phyloP scores from a whole-genome alignment of 1,140 invertebrate species.

The Drosophila kepulauana region DNA sequence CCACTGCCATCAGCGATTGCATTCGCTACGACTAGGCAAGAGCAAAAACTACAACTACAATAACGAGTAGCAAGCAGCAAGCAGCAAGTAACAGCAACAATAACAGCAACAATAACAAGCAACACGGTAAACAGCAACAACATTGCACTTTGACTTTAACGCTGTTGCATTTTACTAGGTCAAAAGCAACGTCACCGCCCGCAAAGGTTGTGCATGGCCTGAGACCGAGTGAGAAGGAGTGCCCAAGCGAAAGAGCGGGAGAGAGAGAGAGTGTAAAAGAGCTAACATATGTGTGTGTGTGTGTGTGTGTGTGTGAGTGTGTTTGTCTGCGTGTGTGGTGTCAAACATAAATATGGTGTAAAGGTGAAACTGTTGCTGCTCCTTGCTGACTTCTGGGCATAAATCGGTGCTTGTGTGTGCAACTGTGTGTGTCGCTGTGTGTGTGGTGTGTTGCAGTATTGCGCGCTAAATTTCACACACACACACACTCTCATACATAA shows the following conservation, averaged over 20 bases:
- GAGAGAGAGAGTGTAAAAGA: not conserved
- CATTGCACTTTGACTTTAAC: conserved; percentile 79
- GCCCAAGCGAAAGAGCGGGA: not conserved
- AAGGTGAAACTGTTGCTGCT: conserved; percentile 77
- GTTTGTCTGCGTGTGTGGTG: conserved; percentile 43
- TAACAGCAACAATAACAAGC: conserved; percentile 8
- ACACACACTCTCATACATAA: conserved; percentile 13
- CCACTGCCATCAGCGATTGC: conserved; percentile 56
- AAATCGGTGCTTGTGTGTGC: conserved; percentile 58
- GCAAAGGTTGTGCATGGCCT: conserved; percentile 30
- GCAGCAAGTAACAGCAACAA: conserved; percentile 9
- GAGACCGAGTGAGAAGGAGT: not conserved
- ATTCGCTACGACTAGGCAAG: conserved; percentile 49
- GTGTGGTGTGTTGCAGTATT: conserved; percentile 35
- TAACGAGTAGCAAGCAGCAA: not conserved
- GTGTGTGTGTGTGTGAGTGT: conserved; percentile 10
- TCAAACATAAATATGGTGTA: conserved; percentile 78
- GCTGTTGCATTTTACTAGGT: conserved; percentile 81
- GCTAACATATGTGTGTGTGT: conserved; percentile 22
- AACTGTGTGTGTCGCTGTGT: conserved; percentile 31
- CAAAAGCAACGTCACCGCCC: conserved; percentile 74
- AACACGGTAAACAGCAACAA: conserved; percentile 30
- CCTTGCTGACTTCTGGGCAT: conserved; percentile 62
- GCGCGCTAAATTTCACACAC: conserved; percentile 69
- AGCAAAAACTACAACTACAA: conserved; percentile 21